Conservation (phyloP, 2,888 invertebrate genomes). For the Nysson spinosus region DNA sequence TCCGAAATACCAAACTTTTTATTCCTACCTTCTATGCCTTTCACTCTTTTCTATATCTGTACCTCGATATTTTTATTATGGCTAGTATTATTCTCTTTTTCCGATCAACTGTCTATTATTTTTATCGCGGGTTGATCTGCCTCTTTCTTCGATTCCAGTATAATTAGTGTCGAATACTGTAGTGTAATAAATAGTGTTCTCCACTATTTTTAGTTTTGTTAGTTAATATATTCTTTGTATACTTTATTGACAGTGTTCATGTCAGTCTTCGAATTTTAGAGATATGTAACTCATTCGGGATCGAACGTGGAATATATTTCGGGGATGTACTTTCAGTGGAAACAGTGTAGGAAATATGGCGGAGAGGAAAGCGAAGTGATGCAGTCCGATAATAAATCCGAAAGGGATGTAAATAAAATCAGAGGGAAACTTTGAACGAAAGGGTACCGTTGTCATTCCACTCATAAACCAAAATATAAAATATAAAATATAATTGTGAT, state of each 20-base stretch:
- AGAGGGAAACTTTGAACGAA: conserved; percentile 21
- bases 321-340: conserved; percentile 23
- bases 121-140: too few relatives aligned
- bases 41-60: conserved; percentile 9
- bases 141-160: too few relatives aligned
- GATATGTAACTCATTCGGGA: too few relatives aligned
- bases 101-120: too few relatives aligned
- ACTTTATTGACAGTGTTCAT: too few relatives aligned
- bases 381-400: conserved; percentile 54
- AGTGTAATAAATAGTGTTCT: too few relatives aligned
- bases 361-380: conserved; percentile 28
- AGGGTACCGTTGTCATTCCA: conserved; percentile 1
- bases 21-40: conserved; percentile 4
- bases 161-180: too few relatives aligned
- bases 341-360: conserved; percentile 24
- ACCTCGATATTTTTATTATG: conserved; percentile 9
- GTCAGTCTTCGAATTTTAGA: too few relatives aligned
- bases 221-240: too few relatives aligned
- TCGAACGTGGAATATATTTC: conserved; percentile 55
- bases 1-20: conserved; percentile 45
- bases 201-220: too few relatives aligned
- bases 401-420: conserved; percentile 50
- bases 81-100: not conserved
- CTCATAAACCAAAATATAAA: too few relatives aligned
- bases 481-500: too few relatives aligned